Evolutionary conservation across 2,888 invertebrate genomes (phyloP), one percentile per base, ranked within the genome.

Genomic region (Drosophila suboccidentalis): DNA sequence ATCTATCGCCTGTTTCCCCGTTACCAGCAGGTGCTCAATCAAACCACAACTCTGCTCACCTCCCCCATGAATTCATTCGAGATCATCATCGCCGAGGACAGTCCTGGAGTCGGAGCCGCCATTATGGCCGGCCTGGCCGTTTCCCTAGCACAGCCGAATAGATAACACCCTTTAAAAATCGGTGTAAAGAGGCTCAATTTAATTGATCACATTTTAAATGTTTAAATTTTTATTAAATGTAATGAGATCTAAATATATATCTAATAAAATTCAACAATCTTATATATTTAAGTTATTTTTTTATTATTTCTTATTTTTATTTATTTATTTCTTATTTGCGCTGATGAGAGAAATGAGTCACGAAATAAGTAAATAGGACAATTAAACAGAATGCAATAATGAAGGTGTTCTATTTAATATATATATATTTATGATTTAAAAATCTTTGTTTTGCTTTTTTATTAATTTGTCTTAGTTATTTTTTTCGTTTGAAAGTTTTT

Each of bases 101-200:
- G 87, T 46, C 75, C 81, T 0, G 87, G 87, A 0, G 89, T 87
- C 32, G 89, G 89, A 1, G 89, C 87, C 2, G 84, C 87, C 8
- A 69, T 87, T 1, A 59, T 80, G 32, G 87, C 89, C 2, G 86
- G 84, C 63, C 94, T 98, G 65, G 97, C 98, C 90, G 95, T 96
- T 22, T 17, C 38, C 5, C 3, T 57, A 4, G 38, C 34, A 3
- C 36, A 55, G 11, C 2, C 29, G 15, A 15, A 13, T 13, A 41
- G 13, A 0, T 38, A 5, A 39, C 8, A 8, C 2, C 11, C 5
- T n/a, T 15, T 0, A 0, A 8, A 15, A 6, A 11, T 51, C 9
- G 3, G 11, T 0, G 22, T 3, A 17, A 32, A 3, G 4, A 6
- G 9, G 11, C 17, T 49, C 17, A 6, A 49, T 11, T 13, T 34